phyloP scores from a whole-genome alignment of 2,113 vertebrate species.

The Leuciscus idus region DNA sequence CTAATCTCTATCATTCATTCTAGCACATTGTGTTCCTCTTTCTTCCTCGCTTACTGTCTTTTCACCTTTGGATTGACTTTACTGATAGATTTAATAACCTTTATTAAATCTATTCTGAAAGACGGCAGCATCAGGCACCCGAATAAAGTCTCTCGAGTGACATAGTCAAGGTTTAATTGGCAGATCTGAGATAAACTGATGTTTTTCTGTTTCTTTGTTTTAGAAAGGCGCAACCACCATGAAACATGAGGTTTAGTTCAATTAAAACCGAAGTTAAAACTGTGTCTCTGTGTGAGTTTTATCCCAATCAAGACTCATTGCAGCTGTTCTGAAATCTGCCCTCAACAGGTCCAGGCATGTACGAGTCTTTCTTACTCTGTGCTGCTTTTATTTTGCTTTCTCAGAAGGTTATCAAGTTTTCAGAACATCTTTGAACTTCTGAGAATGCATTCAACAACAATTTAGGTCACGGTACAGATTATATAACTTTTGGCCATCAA shows the following conservation, averaged over 20 bases:
- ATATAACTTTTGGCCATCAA: background rate
- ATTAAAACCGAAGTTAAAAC: background rate
- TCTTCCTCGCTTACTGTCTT: background rate
- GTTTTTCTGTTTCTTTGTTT: background rate
- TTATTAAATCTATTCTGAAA: background rate
- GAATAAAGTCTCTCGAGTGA: background rate
- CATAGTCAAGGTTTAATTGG: background rate
- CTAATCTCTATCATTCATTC: background rate
- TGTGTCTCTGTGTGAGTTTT: background rate
- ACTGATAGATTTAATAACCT: background rate
- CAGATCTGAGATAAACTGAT: background rate
- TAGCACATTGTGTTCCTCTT: slow-evolving; percentile 31
- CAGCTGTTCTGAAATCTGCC: slow-evolving; percentile 36
- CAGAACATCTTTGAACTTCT: background rate
- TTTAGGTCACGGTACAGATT: slow-evolving; percentile 9
- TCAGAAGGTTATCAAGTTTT: slow-evolving; percentile 3
- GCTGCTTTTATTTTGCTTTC: slow-evolving; percentile 12
- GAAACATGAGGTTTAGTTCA: background rate
- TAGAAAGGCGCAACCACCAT: background rate
- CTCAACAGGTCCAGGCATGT: slow-evolving; percentile 25
- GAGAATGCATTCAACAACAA: background rate
- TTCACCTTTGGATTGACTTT: background rate
- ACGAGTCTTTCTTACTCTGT: background rate
- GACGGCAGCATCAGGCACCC: background rate
- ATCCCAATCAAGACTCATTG: background rate